Conservation (phyloP, 2,113 vertebrate species). For the Nesoenas mayeri region DNA sequence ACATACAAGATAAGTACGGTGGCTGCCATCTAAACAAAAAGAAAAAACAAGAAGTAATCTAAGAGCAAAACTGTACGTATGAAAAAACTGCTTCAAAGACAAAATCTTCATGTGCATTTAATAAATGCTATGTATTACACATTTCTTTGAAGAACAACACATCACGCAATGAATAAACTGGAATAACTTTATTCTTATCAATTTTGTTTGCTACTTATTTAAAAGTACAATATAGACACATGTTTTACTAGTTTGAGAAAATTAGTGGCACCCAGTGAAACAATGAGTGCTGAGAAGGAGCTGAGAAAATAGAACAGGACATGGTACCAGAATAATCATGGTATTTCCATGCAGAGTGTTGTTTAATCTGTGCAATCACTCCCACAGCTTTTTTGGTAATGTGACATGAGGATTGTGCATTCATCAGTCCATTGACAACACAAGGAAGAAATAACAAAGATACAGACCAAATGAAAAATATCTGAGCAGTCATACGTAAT, state of each 20-base stretch:
- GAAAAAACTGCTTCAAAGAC: neutral
- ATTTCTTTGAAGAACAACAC: neutral
- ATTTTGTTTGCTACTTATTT: neutral
- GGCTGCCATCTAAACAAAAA: constrained; percentile 74
- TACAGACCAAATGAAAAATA: neutral
- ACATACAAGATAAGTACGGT: constrained; percentile 80
- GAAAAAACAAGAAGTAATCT: neutral
- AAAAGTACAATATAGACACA: neutral
- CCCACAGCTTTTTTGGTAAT: neutral
- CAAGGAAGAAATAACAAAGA: neutral
- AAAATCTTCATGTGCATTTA: neutral
- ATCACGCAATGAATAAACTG: neutral
- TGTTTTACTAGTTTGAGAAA: neutral
- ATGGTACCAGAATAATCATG: neutral
- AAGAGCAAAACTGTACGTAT: neutral
- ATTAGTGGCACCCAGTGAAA: neutral
- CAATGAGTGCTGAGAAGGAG: neutral
- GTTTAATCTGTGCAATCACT: neutral
- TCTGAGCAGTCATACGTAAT: neutral
- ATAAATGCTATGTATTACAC: fast-evolving
- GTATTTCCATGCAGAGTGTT: neutral
- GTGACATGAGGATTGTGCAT: neutral
- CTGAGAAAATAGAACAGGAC: neutral
- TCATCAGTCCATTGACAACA: neutral
- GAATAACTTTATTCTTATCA: neutral